Evolutionary conservation across 2,888 invertebrate species (phyloP).

Genomic region (Glyphotaelius pellucidus): DNA sequence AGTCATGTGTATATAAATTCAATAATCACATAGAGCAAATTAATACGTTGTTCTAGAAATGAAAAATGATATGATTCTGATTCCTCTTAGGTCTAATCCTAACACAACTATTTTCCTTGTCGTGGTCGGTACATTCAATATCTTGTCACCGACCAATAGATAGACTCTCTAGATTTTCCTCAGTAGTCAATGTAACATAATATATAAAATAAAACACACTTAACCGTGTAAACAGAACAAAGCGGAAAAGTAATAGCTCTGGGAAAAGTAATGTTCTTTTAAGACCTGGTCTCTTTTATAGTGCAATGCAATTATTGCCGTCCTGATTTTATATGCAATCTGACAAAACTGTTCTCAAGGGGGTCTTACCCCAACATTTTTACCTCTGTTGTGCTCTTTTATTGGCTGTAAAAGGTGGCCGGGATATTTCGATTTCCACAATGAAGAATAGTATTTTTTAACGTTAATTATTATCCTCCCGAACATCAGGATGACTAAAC

Average conservation of each 20-base stretch:
- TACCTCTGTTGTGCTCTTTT: not conserved
- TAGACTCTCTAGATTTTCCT: not conserved
- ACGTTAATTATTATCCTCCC: no score
- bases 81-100: no score
- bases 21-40: no score
- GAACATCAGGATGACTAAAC: no score
- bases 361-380: not conserved
- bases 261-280: not conserved
- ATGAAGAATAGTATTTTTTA: not conserved
- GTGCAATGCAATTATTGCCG: not conserved
- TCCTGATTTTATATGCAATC: not conserved
- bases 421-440: not conserved
- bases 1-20: no score
- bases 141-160: not conserved
- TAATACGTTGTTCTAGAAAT: no score
- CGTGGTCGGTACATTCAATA: not conserved
- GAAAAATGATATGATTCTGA: no score
- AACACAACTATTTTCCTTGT: not conserved
- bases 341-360: not conserved
- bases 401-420: not conserved
- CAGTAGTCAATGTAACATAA: not conserved
- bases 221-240: not conserved
- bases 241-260: not conserved
- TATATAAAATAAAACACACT: not conserved
- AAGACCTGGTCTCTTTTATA: not conserved